Base-by-base conservation (phyloP, 1,140 invertebrate species). In the Triops cancriformis region DNA sequence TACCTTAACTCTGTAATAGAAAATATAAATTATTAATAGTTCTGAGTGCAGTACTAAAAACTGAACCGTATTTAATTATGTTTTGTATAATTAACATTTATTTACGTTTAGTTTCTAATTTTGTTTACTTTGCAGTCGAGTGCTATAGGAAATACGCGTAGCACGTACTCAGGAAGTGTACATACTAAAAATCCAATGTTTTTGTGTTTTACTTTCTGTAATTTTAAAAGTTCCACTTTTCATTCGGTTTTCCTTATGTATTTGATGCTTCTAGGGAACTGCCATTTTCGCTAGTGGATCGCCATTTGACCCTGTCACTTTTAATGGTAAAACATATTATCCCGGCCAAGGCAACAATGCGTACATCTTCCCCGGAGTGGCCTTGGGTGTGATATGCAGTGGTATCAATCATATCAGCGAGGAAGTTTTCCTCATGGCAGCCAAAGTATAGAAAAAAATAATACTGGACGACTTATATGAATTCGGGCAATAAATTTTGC, bases 341-440 rank as follows among this genome's bases (percentile, higher is more conserved):
- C 93, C 96, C 0, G 96, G 96, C 0, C 96, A 98, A 85, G 95
- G 96, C 73, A 98, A 98, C 85, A 98, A 98, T 84, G 93, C 96
- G 0, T 98, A 98, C 85, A 97, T 98, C 79, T 98, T 98, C 86
- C 96, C 96, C 1, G 95, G 94, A 28, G 90, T 98, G 0, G 95
- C 94, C 26, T 86, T 98, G 4, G 96, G 94, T 26, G 93, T 96
- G 18, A 94, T 98, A 75, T 89, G 90, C 9, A 91, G 92, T 0
- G 91, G 92, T 45, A 92, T 94, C 10, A 92, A 95, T 82, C 93
- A 94, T 82, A 96, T 98, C 81, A 90, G 89, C 0, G 94, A 98
- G 82, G 91, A 93, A 81, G 88, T 96, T 81, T 98, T 98, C 87
- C 86, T 98, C 4, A 89, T 95, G 74, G 94, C 96, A 23, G 94